These are phyloP conservation scores for Carcharodon carcharias DNA, from an alignment of 2,797 vertebrate genomes.

Conservation along the genomic window DNA sequence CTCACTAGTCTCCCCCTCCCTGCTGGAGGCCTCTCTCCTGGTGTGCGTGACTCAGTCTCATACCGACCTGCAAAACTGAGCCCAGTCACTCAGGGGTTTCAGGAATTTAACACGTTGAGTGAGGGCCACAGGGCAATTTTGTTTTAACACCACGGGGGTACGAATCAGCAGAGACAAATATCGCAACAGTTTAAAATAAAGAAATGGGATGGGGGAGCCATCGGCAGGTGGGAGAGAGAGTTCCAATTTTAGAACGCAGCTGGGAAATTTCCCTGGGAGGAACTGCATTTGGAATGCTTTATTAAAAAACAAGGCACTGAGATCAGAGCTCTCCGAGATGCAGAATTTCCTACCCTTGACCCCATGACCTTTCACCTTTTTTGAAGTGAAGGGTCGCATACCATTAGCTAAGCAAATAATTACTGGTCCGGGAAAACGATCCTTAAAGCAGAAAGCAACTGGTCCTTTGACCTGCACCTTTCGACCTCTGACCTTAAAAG, in stretches of 20 bases:
- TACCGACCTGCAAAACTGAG: background rate
- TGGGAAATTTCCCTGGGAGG: background rate
- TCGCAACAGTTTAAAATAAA: background rate
- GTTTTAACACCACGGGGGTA: background rate
- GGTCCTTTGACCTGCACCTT: constrained; percentile 8
- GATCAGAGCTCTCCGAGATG: background rate
- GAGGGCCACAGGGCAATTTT: background rate
- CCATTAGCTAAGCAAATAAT: constrained; percentile 19
- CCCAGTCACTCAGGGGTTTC: background rate
- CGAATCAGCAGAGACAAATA: background rate
- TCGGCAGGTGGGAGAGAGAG: background rate
- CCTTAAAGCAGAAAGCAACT: background rate
- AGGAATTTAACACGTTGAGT: background rate
- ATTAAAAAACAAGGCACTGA: background rate
- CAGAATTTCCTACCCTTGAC: constrained; percentile 13
- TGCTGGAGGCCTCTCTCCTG: background rate
- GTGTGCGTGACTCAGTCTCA: too few relatives aligned
- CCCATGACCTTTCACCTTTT: background rate
- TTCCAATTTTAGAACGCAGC: background rate
- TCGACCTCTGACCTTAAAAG: background rate
- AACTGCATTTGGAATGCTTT: background rate
- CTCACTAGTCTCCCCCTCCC: background rate
- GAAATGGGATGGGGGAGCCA: too few relatives aligned
- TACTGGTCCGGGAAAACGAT: background rate
- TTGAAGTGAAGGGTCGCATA: background rate